Evolutionary conservation across 1,140 invertebrate species (phyloP), one percentile per base, ranked within the genome.

Genomic region (Drosophila trapezifrons): DNA sequence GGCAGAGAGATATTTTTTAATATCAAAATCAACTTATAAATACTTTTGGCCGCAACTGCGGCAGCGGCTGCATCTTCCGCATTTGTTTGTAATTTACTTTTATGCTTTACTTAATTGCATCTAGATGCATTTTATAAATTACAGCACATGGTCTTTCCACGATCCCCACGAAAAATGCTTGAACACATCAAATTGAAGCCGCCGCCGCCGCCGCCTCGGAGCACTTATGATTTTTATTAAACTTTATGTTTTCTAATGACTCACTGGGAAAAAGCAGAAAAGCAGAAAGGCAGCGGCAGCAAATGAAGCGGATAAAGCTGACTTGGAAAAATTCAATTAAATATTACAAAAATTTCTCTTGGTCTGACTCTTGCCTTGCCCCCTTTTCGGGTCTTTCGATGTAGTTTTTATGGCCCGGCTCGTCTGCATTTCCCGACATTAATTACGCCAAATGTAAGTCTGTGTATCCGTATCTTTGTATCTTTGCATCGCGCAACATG

Each of bases 41-140:
- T 85, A 73, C 62, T 67, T 80, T 64, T 52, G 37, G 40, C 22
- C 57, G 45, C 35, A 17, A 29, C 13, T 25, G 40, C 13, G 38
- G 27, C 27, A 59, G 62, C 58, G n/a, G 46, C 13, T 37, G 45
- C 78, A 76, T 87, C 83, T 87, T 87, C 84, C 80, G 83, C 83
- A 87, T 87, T 87, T 72, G 74, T 85, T 87, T 87, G 83, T 87
- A 87, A 89, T 89, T 87, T 87, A 87, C 83, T 86, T 86, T 86
- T 79, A 86, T 82, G 83, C 84, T 83, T 86, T 86, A 87, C 83
- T 86, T 86, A 86, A 86, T 86, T 86, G 83, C 83, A 86, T 87
- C 80, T 79, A 87, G 84, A 83, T 86, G 79, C 84, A 86, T 84
- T 84, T 84, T 84, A 84, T 84, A 84, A 84, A 84, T 84, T 84